Percentiles rank a stretch among this genome's conserved stretches.
phyloP scores from a whole-genome alignment of 2,888 invertebrate genomes.

The Hypselothyrea guttata region DNA sequence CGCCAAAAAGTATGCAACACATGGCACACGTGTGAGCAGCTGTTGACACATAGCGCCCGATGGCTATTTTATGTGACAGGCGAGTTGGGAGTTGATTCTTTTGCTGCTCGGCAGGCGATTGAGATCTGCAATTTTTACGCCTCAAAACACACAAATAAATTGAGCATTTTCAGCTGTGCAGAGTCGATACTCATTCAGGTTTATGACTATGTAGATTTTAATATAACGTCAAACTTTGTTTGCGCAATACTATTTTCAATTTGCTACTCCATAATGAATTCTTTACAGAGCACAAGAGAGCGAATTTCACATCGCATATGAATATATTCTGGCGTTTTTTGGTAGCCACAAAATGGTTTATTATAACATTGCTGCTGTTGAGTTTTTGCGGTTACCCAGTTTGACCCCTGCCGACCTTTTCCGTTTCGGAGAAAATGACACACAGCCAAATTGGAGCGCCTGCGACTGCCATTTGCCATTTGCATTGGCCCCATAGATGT shows the following conservation, averaged over 20 bases:
- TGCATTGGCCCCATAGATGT: slow-evolving; percentile 49
- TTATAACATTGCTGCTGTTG: slow-evolving; percentile 61
- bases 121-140: slow-evolving; percentile 67
- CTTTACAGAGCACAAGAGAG: slow-evolving; percentile 27
- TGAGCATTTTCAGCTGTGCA: not conserved
- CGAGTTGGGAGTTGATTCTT: too few species aligned
- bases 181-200: slow-evolving; percentile 23
- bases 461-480: slow-evolving; percentile 65
- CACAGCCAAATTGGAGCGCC: slow-evolving; percentile 46
- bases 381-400: slow-evolving; percentile 49
- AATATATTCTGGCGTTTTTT: slow-evolving; percentile 37
- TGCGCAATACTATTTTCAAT: slow-evolving; percentile 57
- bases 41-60: slow-evolving; percentile 62
- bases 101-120: slow-evolving; percentile 25
- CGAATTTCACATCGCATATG: not conserved
- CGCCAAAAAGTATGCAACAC: slow-evolving; percentile 61
- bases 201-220: slow-evolving; percentile 72
- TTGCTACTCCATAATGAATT: slow-evolving; percentile 58
- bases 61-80: slow-evolving; percentile 60
- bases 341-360: slow-evolving; percentile 68
- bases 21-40: slow-evolving; percentile 46
- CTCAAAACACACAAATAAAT: slow-evolving; percentile 39
- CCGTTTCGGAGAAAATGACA: slow-evolving; percentile 25
- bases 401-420: not conserved
- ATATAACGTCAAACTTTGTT: slow-evolving; percentile 69